These are phyloP conservation scores for Tragelaphus imberbis DNA, from an alignment of 2,113 vertebrate species.

Conservation along the genomic window DNA sequence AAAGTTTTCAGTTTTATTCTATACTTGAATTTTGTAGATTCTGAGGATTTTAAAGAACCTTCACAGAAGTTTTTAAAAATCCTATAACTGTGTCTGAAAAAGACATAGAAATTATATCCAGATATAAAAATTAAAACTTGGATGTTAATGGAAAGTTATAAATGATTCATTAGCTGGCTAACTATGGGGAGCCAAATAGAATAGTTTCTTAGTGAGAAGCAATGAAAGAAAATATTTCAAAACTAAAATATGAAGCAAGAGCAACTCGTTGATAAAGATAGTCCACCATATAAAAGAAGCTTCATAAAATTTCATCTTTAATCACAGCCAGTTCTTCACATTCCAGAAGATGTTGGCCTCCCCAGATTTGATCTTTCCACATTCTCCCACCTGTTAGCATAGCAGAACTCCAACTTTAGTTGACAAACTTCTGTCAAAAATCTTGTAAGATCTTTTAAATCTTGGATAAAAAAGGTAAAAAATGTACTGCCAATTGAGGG, in stretches of 20 bases:
- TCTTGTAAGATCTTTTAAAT: background rate
- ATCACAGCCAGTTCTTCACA: background rate
- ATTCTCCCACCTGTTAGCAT: background rate
- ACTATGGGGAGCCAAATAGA: conserved; percentile 23
- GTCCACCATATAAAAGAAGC: background rate
- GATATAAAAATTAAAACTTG: conserved; percentile 39
- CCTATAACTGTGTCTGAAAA: background rate
- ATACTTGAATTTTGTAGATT: background rate
- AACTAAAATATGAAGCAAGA: conserved; percentile 38
- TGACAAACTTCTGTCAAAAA: background rate
- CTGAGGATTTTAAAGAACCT: background rate
- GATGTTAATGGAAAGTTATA: conserved; percentile 35
- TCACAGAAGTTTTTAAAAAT: background rate
- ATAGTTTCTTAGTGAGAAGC: background rate
- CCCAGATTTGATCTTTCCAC: background rate
- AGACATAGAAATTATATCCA: conserved; percentile 3
- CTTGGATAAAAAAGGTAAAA: background rate
- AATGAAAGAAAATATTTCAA: conserved; percentile 46
- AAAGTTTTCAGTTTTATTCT: background rate
- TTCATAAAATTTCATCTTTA: background rate
- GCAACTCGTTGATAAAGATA: background rate
- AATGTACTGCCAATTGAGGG: background rate
- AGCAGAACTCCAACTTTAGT: background rate
- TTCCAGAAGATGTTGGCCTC: background rate
- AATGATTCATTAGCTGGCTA: conserved; percentile 37